A percentile compares a stretch with the other conserved stretches of the same genome.
Conservation (phyloP, 2,888 invertebrate species). For the Agrochola lota region DNA sequence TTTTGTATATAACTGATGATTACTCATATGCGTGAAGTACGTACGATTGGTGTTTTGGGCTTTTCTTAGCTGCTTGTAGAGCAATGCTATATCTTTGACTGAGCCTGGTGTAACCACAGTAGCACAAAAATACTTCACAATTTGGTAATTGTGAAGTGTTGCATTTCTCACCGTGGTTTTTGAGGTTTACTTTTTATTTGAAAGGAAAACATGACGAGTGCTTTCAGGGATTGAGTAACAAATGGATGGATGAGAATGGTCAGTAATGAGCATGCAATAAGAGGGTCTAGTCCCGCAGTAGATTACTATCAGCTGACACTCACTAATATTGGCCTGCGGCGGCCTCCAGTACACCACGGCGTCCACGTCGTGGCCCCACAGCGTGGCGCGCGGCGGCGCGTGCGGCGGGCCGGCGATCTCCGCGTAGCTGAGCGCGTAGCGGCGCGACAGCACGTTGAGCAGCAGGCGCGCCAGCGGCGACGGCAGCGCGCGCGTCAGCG, state of each 20-base stretch:
- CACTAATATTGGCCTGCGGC: conserved; percentile 94
- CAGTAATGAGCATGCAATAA: background rate
- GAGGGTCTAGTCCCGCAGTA: background rate
- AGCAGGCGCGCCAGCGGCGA: conserved; percentile 87
- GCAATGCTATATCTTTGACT: background rate
- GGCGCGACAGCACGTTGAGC: conserved; percentile 92
- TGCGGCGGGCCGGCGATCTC: conserved; percentile 87
- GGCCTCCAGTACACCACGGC: conserved; percentile 93
- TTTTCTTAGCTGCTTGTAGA: no score
- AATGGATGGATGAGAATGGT: background rate
- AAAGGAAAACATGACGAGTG: background rate
- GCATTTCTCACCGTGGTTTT: background rate
- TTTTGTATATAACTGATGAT: background rate
- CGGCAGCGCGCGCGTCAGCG: conserved; percentile 92
- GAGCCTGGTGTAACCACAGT: background rate
- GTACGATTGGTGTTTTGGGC: background rate
- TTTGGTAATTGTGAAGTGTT: background rate
- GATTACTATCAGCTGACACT: conserved; percentile 74
- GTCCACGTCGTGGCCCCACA: conserved; percentile 91
- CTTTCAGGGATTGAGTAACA: background rate
- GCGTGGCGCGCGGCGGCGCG: conserved; percentile 70
- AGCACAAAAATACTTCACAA: background rate
- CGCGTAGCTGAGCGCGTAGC: conserved; percentile 92
- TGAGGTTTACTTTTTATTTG: background rate
- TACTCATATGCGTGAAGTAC: background rate